Percentiles rank a stretch among this genome's conserved stretches.
Evolutionary conservation across 2,113 vertebrate genomes (phyloP).

Genomic region (Helogale parvula): DNA sequence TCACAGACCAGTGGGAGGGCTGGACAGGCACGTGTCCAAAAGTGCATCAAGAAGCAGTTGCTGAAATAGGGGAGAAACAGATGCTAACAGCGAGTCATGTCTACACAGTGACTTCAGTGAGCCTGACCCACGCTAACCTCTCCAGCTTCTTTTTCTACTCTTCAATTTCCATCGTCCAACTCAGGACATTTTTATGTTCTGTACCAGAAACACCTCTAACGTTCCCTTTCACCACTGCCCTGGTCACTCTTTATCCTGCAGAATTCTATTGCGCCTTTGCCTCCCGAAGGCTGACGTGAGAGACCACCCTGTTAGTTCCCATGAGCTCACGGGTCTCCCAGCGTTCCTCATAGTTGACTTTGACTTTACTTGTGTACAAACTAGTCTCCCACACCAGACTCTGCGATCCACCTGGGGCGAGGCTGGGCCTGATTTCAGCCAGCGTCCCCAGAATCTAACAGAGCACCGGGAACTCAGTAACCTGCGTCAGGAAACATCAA

Average conservation of each 20-base stretch:
- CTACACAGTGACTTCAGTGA: neutral
- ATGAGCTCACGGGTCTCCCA: rapidly evolving
- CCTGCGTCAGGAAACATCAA: neutral
- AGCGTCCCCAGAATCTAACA: neutral
- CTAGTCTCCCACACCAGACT: neutral
- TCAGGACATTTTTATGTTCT: neutral
- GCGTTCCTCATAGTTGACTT: neutral
- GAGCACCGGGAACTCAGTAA: neutral
- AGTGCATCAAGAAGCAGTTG: neutral
- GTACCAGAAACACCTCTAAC: neutral
- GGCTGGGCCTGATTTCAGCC: too few species aligned
- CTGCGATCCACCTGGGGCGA: neutral
- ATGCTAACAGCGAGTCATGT: neutral
- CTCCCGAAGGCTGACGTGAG: neutral
- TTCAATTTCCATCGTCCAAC: neutral
- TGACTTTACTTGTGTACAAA: neutral
- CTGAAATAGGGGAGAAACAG: neutral
- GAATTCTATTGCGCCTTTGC: neutral
- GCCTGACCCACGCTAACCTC: neutral
- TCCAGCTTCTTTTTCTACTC: neutral
- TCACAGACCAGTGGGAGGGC: neutral
- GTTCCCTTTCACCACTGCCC: neutral
- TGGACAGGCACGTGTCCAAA: neutral
- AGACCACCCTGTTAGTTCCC: neutral
- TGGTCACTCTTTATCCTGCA: neutral